Evolutionary conservation across 2,888 invertebrate species (phyloP), one percentile per base, ranked within the genome.

Genomic region (Volucella zonaria): DNA sequence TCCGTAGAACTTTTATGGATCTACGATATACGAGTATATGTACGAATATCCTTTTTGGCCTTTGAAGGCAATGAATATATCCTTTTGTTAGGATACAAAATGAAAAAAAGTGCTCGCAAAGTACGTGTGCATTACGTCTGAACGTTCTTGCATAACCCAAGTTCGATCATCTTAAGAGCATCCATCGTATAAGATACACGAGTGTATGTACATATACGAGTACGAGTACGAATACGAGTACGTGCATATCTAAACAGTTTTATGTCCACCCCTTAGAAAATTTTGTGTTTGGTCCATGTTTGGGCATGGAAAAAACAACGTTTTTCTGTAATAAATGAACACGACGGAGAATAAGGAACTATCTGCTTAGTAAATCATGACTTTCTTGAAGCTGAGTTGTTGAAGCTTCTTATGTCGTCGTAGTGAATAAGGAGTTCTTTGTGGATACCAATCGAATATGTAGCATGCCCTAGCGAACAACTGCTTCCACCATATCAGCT

Each of bases 171-270:
- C n/a, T 2, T 31, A 43, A 51, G 54, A 64, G 64, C 31, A 51
- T 76, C 58, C 49, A 59, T 51, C 66, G 58, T 51, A 12, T 9
- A 56, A 45, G 49, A 42, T 67, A 76, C 75, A 67, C 15, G 15
- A 31, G 58, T 14, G n/a, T 38, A 38, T 3, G 23, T 49, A 38
- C 58, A 12, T 18, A 14, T 58, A 9, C 49, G 54, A 18, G 23
- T 23, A 23, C 18, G 18, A 23, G 18, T 23, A 9, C 23, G 15
- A 42, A 10, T 56, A 49, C 23, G 75, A 47, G 56, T 67, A 76
- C 75, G 67, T 76, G 75, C 59, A 49, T n/a, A 42, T 51, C 43
- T 59, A 31, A 67, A 76, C 18, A 67, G 11, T 43, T 67, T 51
- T 59, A 76, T 31, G 59, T 58, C 49, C 51, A 66, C 59, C 59